phyloP scores from a whole-genome alignment of 37 sponge, comb jelly and placozoan species.

The Trichoplax adhaerens region DNA sequence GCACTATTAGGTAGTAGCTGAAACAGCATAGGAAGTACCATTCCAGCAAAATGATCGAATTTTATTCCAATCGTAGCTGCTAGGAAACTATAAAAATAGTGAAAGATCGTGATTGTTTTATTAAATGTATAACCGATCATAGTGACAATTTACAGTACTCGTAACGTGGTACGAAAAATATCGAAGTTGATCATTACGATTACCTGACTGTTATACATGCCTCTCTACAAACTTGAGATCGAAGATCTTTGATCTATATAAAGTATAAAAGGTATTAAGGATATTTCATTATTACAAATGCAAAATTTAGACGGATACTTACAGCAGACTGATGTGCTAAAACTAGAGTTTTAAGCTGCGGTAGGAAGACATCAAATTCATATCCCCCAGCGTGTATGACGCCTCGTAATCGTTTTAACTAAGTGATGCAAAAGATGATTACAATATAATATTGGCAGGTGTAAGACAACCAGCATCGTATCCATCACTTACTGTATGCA shows the following conservation, averaged over 20 bases:
- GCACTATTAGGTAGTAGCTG: constrained; percentile 43
- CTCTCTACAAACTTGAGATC: constrained; percentile 51
- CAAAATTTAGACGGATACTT: not conserved
- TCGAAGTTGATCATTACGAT: not conserved
- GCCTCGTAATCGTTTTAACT: constrained; percentile 35
- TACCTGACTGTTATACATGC: constrained; percentile 49
- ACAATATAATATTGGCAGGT: too few species aligned
- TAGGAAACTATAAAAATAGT: constrained; percentile 11
- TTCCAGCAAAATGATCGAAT: constrained; percentile 29
- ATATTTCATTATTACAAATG: not conserved
- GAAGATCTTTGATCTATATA: constrained; percentile 48
- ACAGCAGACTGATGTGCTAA: constrained; percentile 15
- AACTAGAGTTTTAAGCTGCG: constrained; percentile 17
- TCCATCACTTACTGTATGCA: too few species aligned
- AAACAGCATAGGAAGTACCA: constrained; percentile 38
- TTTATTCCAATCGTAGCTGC: constrained; percentile 12
- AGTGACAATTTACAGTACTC: too few species aligned
- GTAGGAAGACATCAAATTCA: constrained; percentile 22
- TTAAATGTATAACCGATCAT: too few species aligned
- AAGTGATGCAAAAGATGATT: not conserved
- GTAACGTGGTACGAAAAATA: too few species aligned
- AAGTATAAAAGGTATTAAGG: not conserved
- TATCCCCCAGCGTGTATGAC: constrained; percentile 20
- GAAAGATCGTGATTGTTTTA: too few species aligned
- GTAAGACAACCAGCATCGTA: too few species aligned